These are phyloP conservation scores for Drosophila cardini DNA, from an alignment of 1,140 invertebrate genomes.

Conservation along the genomic window DNA sequence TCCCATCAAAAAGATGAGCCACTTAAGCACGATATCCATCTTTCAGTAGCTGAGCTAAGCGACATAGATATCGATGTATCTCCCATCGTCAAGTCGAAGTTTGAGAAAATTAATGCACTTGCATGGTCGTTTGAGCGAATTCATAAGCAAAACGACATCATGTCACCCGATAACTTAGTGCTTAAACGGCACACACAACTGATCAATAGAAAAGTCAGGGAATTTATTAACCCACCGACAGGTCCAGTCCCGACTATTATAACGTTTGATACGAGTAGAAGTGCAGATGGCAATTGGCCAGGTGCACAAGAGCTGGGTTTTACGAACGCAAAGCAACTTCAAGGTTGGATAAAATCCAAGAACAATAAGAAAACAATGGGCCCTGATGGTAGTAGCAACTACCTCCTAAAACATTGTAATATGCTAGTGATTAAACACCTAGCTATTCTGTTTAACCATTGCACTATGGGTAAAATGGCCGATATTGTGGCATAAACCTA, in stretches of 20 bases:
- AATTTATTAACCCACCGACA: not conserved
- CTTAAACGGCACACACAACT: not conserved
- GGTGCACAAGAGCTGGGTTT: not conserved
- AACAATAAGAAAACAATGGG: constrained; percentile 29
- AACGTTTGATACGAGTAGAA: not conserved
- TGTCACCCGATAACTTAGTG: not conserved
- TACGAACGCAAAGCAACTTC: constrained; percentile 3
- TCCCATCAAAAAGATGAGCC: not conserved
- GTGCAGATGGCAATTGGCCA: constrained; percentile 14
- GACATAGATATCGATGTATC: not conserved
- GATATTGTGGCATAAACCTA: no score
- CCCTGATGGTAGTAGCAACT: constrained; percentile 22
- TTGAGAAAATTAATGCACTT: constrained; percentile 18
- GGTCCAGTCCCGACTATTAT: not conserved
- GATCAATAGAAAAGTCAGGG: not conserved
- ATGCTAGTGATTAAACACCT: constrained; percentile 7
- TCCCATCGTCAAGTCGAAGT: not conserved
- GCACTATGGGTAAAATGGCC: no score
- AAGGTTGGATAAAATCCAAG: constrained; percentile 1
- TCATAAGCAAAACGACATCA: constrained; percentile 10
- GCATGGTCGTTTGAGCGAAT: constrained; percentile 14
- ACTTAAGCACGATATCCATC: not conserved
- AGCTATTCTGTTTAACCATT: constrained; percentile 24
- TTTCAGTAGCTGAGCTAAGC: not conserved
- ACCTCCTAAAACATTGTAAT: constrained; percentile 8